Conservation (phyloP, 2,888 invertebrate species). For the Oxycera nigricornis region DNA sequence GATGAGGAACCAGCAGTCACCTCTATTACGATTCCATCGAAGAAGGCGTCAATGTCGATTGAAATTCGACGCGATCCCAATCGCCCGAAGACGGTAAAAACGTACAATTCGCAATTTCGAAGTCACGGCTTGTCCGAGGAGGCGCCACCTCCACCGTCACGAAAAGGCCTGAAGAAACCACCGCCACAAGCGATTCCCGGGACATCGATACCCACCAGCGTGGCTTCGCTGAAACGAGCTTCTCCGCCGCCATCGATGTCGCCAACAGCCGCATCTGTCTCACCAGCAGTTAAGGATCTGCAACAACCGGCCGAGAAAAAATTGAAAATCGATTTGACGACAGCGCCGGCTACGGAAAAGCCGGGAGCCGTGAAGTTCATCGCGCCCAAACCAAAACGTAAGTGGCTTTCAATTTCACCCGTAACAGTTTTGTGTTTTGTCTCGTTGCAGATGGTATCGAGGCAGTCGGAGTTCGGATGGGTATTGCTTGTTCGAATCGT, state of each 20-base stretch:
- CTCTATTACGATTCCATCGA: conserved; percentile 59
- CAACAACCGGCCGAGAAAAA: conserved; percentile 73
- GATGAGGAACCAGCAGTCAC: conserved; percentile 59
- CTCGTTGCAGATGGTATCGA: neutral
- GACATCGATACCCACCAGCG: conserved; percentile 49
- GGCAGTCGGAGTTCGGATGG: neutral
- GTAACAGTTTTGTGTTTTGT: conserved; percentile 24
- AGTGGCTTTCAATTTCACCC: conserved; percentile 64
- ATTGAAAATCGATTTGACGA: conserved; percentile 68
- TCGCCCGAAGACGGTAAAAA: conserved; percentile 89
- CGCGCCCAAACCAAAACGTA: conserved; percentile 89
- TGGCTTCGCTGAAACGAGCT: conserved; percentile 50
- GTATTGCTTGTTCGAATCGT: conserved; percentile 34
- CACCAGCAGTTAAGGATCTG: conserved; percentile 47
- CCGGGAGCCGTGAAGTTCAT: conserved; percentile 86
- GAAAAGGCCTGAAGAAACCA: conserved; percentile 71
- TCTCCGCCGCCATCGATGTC: conserved; percentile 54
- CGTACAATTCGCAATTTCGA: conserved; percentile 88
- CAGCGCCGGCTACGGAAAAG: conserved; percentile 67
- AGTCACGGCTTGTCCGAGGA: conserved; percentile 90
- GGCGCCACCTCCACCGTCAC: conserved; percentile 83
- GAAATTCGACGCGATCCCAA: conserved; percentile 76
- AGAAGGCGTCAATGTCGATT: conserved; percentile 80
- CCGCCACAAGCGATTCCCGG: conserved; percentile 59
- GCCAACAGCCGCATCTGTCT: neutral